phyloP scores from a whole-genome alignment of 2,113 vertebrate species.

The Tamias sibiricus region DNA sequence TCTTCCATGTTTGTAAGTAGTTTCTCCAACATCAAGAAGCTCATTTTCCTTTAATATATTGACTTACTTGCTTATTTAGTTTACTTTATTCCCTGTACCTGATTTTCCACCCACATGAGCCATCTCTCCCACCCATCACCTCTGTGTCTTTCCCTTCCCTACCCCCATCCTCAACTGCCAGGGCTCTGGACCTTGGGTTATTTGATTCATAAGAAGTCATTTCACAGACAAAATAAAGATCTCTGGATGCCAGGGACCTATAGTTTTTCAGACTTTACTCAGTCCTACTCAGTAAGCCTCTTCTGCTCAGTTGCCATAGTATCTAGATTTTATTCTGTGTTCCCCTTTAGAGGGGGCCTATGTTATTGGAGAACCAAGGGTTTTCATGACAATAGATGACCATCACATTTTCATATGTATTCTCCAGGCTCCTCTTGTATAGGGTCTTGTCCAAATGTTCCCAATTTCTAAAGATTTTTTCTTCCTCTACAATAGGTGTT shows the following conservation, averaged over 20 bases:
- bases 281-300: background rate
- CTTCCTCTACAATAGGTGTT: background rate
- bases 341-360: background rate
- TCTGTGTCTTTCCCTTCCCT: background rate
- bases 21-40: background rate
- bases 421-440: background rate
- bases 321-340: background rate
- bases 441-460: background rate
- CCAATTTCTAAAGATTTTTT: background rate
- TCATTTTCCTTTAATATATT: slow-evolving; percentile 24
- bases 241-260: background rate
- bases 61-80: background rate
- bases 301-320: background rate
- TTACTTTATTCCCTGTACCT: background rate
- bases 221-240: background rate
- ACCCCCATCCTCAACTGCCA: background rate
- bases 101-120: background rate
- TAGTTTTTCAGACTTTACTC: background rate
- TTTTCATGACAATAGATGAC: background rate
- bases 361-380: background rate
- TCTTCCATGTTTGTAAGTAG: slow-evolving; percentile 20
- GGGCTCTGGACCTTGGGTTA: background rate
- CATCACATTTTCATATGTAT: background rate
- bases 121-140: background rate
- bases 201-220: background rate